Evolutionary conservation across 2,888 invertebrate species (phyloP).

Genomic region (Achlya flavicornis): DNA sequence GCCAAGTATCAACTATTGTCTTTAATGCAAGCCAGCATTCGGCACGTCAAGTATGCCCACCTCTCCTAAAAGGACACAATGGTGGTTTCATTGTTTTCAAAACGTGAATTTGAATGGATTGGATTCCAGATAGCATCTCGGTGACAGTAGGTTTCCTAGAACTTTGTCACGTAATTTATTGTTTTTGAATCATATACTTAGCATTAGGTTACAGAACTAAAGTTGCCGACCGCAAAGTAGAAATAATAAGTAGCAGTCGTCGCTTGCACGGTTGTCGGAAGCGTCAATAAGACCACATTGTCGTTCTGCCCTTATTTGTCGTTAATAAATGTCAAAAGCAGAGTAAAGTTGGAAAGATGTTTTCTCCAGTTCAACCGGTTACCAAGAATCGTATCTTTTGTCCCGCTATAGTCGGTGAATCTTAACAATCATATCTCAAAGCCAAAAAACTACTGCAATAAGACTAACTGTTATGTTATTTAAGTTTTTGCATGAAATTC

Average conservation of each 20-base stretch:
- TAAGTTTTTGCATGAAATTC: not conserved
- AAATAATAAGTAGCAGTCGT: slow-evolving; percentile 13
- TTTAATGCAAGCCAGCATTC: slow-evolving; percentile 44
- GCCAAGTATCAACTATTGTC: slow-evolving; percentile 51
- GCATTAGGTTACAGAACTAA: slow-evolving; percentile 3
- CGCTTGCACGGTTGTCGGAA: slow-evolving; percentile 16
- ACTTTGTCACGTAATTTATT: slow-evolving; percentile 38
- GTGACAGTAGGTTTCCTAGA: slow-evolving; percentile 49
- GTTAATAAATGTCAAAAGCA: slow-evolving; percentile 23
- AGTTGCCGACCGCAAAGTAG: not conserved
- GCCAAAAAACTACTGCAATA: not conserved
- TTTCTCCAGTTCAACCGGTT: slow-evolving; percentile 19
- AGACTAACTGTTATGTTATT: not conserved
- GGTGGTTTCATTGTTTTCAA: slow-evolving; percentile 61
- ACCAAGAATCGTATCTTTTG: slow-evolving; percentile 19
- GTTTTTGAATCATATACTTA: slow-evolving; percentile 26
- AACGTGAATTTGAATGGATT: slow-evolving; percentile 61
- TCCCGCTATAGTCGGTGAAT: not conserved
- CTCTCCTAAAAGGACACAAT: slow-evolving; percentile 65
- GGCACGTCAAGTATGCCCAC: slow-evolving; percentile 61
- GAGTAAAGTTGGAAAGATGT: slow-evolving; percentile 18
- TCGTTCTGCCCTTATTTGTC: slow-evolving; percentile 29
- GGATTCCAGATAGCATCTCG: slow-evolving; percentile 60
- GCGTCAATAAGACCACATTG: slow-evolving; percentile 17
- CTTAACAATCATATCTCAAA: not conserved